Percentiles rank a stretch among this genome's conserved stretches.
phyloP scores from a whole-genome alignment of 2,888 invertebrate species.

The Diarsia mendica region DNA sequence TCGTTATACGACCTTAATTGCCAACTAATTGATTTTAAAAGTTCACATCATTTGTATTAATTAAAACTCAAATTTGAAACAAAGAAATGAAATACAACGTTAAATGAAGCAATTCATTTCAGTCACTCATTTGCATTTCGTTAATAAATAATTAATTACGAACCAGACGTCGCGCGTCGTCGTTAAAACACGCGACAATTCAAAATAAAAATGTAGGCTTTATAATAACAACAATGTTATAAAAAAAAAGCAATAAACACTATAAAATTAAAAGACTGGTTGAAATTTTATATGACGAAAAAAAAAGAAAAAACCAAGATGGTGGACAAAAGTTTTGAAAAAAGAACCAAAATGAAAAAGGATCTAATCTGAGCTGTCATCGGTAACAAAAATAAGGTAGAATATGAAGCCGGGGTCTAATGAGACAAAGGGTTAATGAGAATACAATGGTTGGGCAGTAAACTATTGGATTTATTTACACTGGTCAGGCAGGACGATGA shows the following conservation, averaged over 20 bases:
- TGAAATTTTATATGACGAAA: constrained; percentile 67
- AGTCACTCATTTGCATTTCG: constrained; percentile 42
- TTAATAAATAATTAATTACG: constrained; percentile 45
- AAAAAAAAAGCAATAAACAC: constrained; percentile 66
- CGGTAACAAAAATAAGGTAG: constrained; percentile 82
- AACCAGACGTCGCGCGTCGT: constrained; percentile 5
- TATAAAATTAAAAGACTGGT: constrained; percentile 67
- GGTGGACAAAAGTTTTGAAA: constrained; percentile 68
- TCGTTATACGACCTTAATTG: constrained; percentile 56
- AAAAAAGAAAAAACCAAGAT: constrained; percentile 72
- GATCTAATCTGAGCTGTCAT: constrained; percentile 87
- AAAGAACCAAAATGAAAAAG: constrained; percentile 70
- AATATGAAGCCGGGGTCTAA: constrained; percentile 87
- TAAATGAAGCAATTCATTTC: constrained; percentile 41
- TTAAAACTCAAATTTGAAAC: constrained; percentile 37
- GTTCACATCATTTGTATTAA: constrained; percentile 53
- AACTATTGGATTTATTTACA: constrained; percentile 89
- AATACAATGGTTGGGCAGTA: constrained; percentile 87
- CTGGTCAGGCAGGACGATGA: constrained; percentile 82
- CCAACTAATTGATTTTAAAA: constrained; percentile 68
- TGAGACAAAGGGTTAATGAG: constrained; percentile 90
- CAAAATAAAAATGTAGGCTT: constrained; percentile 61
- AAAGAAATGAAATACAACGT: constrained; percentile 34
- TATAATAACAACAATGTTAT: constrained; percentile 52
- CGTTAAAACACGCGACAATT: constrained; percentile 41